Evolutionary conservation across 1,140 invertebrate species (phyloP).

Genomic region (Mizuhopecten yessoensis): DNA sequence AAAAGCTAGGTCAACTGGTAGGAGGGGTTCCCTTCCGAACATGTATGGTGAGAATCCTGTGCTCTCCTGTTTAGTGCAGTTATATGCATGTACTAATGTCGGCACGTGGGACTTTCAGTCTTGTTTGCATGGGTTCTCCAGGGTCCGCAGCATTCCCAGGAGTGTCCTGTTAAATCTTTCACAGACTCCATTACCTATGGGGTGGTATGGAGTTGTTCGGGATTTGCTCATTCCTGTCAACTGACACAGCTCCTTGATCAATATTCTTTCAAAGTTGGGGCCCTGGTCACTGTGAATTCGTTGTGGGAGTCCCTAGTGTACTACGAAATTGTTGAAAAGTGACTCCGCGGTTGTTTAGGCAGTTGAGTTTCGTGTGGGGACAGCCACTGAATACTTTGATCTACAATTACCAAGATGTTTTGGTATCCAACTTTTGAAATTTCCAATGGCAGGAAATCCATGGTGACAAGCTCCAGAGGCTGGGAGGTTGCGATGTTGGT

Average conservation of each 20-base stretch:
- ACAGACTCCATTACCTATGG: slow-evolving; percentile 45
- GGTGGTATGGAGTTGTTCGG: slow-evolving; percentile 62
- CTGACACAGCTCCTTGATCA: background rate
- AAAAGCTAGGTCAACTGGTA: slow-evolving; percentile 55
- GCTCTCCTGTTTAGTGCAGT: slow-evolving; percentile 55
- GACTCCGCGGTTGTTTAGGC: slow-evolving; percentile 57
- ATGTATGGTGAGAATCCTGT: slow-evolving; percentile 52
- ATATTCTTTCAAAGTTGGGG: slow-evolving; percentile 54
- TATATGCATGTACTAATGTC: slow-evolving; percentile 53
- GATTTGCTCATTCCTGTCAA: slow-evolving; percentile 43
- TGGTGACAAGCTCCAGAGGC: slow-evolving; percentile 44
- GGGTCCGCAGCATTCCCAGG: slow-evolving; percentile 53
- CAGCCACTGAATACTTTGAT: slow-evolving; percentile 55
- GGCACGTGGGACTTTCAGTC: slow-evolving; percentile 44
- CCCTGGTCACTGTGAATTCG: slow-evolving; percentile 47
- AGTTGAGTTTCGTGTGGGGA: slow-evolving; percentile 57
- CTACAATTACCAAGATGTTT: slow-evolving; percentile 48
- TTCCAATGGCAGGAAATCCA: slow-evolving; percentile 49
- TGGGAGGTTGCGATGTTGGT: slow-evolving; percentile 48
- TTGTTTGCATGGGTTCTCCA: background rate
- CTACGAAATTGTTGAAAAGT: slow-evolving; percentile 54
- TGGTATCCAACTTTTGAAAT: slow-evolving; percentile 43
- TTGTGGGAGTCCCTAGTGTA: slow-evolving; percentile 51
- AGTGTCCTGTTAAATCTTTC: slow-evolving; percentile 57
- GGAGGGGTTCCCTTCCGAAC: slow-evolving; percentile 57